Percentiles rank a stretch among this genome's conserved stretches.
Evolutionary conservation across 2,888 invertebrate species (phyloP).

Genomic region (Unio pictorum): DNA sequence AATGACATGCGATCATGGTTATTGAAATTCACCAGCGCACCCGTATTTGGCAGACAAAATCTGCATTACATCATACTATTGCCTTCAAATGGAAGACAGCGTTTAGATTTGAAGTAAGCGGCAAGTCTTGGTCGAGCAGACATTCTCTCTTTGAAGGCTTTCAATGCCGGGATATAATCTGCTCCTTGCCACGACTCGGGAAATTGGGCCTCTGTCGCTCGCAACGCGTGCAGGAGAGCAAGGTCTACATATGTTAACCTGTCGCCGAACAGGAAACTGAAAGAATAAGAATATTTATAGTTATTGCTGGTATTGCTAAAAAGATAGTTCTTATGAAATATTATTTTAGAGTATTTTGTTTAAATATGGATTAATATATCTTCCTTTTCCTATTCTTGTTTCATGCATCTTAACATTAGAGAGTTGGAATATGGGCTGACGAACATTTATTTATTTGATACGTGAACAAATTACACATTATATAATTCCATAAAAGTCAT

Average conservation of each 20-base stretch:
- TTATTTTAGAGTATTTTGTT: too few species aligned
- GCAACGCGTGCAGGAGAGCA: constrained; percentile 47
- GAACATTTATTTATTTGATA: too few species aligned
- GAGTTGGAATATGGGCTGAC: too few species aligned
- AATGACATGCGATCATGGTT: too few species aligned
- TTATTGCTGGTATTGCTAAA: too few species aligned
- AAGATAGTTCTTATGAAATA: too few species aligned
- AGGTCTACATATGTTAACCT: constrained; percentile 58
- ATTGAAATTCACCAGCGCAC: not conserved
- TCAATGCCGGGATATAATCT: constrained; percentile 49
- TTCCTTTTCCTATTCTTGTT: too few species aligned
- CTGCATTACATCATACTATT: constrained; percentile 59
- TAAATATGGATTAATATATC: too few species aligned
- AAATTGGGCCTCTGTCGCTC: constrained; percentile 53
- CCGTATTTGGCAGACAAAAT: not conserved
- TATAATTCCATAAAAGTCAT: too few species aligned
- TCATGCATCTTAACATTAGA: too few species aligned
- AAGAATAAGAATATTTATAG: not conserved
- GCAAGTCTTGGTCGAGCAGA: constrained; percentile 43
- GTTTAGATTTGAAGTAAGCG: constrained; percentile 52
- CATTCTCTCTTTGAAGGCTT: constrained; percentile 51
- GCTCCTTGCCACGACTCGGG: constrained; percentile 43
- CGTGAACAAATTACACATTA: too few species aligned
- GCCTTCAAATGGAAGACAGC: constrained; percentile 46
- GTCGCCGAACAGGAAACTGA: constrained; percentile 53